Percentiles rank a stretch among this genome's conserved stretches.
phyloP scores from a whole-genome alignment of 2,888 invertebrate genomes.

The Zelleria hepariella region DNA sequence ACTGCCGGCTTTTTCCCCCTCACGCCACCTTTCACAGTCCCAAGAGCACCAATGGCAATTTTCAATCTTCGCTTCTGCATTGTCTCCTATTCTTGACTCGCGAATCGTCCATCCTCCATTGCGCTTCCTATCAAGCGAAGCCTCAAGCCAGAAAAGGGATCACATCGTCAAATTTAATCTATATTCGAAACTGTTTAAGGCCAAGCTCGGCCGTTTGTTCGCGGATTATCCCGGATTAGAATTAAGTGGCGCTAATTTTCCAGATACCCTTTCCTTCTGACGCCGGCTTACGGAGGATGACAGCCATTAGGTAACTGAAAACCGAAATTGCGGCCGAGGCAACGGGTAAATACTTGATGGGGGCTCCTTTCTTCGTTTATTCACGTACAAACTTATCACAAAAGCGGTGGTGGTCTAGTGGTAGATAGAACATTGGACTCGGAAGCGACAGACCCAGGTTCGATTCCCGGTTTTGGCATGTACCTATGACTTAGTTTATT shows the following conservation, averaged over 20 bases:
- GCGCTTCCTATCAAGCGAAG: background rate
- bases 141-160: slow-evolving; percentile 43
- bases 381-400: too few species aligned
- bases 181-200: slow-evolving; percentile 53
- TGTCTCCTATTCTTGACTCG: background rate
- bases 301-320: slow-evolving; percentile 4
- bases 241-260: slow-evolving; percentile 50
- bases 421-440: too few species aligned
- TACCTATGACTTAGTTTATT: too few species aligned
- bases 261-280: slow-evolving; percentile 19
- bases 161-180: slow-evolving; percentile 59
- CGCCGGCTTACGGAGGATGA: slow-evolving; percentile 15
- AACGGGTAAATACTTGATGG: background rate
- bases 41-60: too few species aligned
- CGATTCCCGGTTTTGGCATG: too few species aligned
- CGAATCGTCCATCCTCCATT: background rate
- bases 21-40: too few species aligned
- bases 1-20: too few species aligned
- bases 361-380: too few species aligned
- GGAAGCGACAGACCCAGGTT: too few species aligned
- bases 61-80: background rate
- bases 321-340: background rate
- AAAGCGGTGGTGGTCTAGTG: too few species aligned
- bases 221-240: slow-evolving; percentile 44
- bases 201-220: slow-evolving; percentile 27